Evolutionary conservation across 2,888 invertebrate species (phyloP).

Genomic region (Unio pictorum): DNA sequence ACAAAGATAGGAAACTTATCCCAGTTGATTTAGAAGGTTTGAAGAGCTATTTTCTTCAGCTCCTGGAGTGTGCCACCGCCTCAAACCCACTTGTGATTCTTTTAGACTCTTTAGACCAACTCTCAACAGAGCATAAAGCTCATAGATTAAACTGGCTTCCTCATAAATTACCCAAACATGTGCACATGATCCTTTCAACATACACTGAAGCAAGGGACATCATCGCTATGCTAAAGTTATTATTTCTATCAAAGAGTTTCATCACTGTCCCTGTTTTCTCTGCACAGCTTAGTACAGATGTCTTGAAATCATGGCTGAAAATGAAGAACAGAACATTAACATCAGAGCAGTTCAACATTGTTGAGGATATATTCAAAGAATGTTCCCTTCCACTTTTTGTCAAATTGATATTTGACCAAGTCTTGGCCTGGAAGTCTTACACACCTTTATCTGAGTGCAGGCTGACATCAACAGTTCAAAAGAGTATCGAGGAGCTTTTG

Average conservation of each 20-base stretch:
- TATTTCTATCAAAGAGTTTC: slow-evolving; percentile 34
- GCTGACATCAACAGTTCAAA: slow-evolving; percentile 51
- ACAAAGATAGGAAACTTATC: slow-evolving; percentile 23
- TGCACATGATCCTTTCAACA: slow-evolving; percentile 57
- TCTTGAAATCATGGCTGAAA: slow-evolving; percentile 53
- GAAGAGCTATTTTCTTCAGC: slow-evolving; percentile 44
- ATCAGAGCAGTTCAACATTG: slow-evolving; percentile 46
- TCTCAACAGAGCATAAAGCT: slow-evolving; percentile 50
- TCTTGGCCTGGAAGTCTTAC: slow-evolving; percentile 58
- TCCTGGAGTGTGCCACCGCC: slow-evolving; percentile 38
- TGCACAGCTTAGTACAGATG: slow-evolving; percentile 43
- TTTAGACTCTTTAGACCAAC: slow-evolving; percentile 62
- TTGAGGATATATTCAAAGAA: slow-evolving; percentile 47
- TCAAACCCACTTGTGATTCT: slow-evolving; percentile 51
- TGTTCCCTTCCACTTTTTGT: slow-evolving; percentile 63
- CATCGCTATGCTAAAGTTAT: slow-evolving; percentile 43
- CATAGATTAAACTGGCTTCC: slow-evolving; percentile 63
- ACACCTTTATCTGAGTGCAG: slow-evolving; percentile 32
- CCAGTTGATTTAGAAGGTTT: slow-evolving; percentile 53
- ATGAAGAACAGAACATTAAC: slow-evolving; percentile 48
- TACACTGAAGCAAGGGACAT: slow-evolving; percentile 53
- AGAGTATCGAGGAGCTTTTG: slow-evolving; percentile 59
- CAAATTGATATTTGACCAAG: slow-evolving; percentile 58
- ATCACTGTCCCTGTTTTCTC: slow-evolving; percentile 50
- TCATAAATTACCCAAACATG: slow-evolving; percentile 47